A percentile compares a stretch with the other conserved stretches of the same genome.
These are phyloP conservation scores for Oscheius sp. DNA, from an alignment of 2,888 invertebrate genomes.

Conservation along the genomic window DNA sequence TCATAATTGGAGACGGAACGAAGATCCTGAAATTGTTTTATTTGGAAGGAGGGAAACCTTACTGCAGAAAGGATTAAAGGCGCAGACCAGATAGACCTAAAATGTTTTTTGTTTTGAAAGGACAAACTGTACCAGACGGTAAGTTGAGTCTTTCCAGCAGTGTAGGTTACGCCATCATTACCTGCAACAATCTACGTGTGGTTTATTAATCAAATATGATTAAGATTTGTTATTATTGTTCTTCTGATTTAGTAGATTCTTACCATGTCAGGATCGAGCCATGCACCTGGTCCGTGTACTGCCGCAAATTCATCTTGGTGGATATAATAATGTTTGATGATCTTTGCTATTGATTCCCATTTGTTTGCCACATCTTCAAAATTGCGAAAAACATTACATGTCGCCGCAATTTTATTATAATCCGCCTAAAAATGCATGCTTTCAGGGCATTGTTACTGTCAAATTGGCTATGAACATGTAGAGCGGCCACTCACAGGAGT, in stretches of 20 bases:
- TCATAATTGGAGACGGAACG: slow-evolving; percentile 45
- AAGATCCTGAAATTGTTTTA: no score
- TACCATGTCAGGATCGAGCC: slow-evolving; percentile 74
- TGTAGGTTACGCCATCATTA: slow-evolving; percentile 48
- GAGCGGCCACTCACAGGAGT: slow-evolving; percentile 97
- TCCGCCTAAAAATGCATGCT: slow-evolving; percentile 52
- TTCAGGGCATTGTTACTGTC: neutral
- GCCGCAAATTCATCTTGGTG: slow-evolving; percentile 70
- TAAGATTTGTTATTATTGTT: slow-evolving; percentile 1
- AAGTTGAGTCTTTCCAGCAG: slow-evolving; percentile 52
- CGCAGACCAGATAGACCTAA: slow-evolving; percentile 31
- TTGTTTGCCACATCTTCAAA: slow-evolving; percentile 71
- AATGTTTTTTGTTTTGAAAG: neutral
- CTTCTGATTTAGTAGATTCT: slow-evolving; percentile 38
- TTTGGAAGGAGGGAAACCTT: no score
- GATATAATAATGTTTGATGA: slow-evolving; percentile 71
- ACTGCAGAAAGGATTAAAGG: slow-evolving; percentile 24
- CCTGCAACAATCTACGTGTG: slow-evolving; percentile 56
- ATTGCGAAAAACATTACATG: slow-evolving; percentile 74
- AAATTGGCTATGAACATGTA: slow-evolving; percentile 74
- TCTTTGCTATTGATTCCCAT: slow-evolving; percentile 70
- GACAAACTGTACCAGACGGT: slow-evolving; percentile 44
- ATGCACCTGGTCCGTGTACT: slow-evolving; percentile 72
- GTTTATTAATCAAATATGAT: no score
- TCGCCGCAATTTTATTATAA: slow-evolving; percentile 69